Base-by-base conservation (phyloP, 1,140 invertebrate species). In the Listronotus oregonensis region DNA sequence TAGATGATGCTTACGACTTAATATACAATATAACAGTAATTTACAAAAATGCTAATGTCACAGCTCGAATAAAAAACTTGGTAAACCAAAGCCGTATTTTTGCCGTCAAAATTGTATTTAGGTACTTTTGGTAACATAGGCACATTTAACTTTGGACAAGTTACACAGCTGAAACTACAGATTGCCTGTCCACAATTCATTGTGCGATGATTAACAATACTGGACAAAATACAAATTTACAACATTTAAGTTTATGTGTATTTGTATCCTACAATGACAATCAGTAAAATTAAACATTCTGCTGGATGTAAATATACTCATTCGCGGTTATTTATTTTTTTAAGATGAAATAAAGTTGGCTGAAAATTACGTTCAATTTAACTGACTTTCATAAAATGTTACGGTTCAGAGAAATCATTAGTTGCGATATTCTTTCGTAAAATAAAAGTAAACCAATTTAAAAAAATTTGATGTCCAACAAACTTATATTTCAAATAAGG, bases 31-130 rank as follows among this genome's bases (percentile, higher is more conserved):
- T 32, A 43, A 39, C 44, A 51, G 51, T 47, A 32, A 47, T 47
- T 58, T 63, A 54, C 46, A 43, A 57, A 55, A 46, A 37, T 12
- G 34, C 34, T 37, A 37, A 37, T 37, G 34, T 54, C 32, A 37
- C 40, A 51, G 40, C 57, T 64, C 34, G 51, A 32, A 64, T 64
- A 56, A 54, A 64, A 64, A 56, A 21, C 18, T 7, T n/a, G 11
- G 18, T 49, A 57, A 31, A 47, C 66, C 47, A 59, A 66, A 72
- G 70, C 72, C 73, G 70, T 73, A 75, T 75, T 75, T 75, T 75
- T 73, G 73, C 73, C 73, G 62, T 64, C 17, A 64, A 57, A 43
- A 42, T 57, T 12, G 27, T 63, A n/a, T 59, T 60, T 50, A 65
- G 57, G 50, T 61, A 65, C 61, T 37, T 63, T 64, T 18, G 54